Conservation (phyloP, 2,888 invertebrate genomes). For the Eurytoma californica region DNA sequence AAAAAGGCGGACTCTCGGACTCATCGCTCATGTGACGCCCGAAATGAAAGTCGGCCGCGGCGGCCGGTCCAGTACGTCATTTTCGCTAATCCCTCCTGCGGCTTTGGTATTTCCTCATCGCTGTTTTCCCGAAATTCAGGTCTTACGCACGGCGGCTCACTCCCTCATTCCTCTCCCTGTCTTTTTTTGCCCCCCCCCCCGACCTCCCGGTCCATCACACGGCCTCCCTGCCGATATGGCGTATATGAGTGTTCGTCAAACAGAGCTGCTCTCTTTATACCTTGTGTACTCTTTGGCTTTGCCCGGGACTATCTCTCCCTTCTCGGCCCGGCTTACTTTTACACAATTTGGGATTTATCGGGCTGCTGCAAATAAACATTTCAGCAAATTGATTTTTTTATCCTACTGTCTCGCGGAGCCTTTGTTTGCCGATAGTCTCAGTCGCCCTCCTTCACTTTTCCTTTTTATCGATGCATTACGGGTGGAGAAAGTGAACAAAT, state of each 20-base stretch:
- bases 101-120: slow-evolving; percentile 21
- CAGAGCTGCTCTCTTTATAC: slow-evolving; percentile 13
- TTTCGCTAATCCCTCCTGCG: slow-evolving; percentile 13
- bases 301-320: not conserved
- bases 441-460: too few species aligned
- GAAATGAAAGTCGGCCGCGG: slow-evolving; percentile 10
- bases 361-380: not conserved
- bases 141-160: not conserved
- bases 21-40: slow-evolving; percentile 13
- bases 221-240: not conserved
- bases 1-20: not conserved
- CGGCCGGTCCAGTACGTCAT: not conserved
- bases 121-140: slow-evolving; percentile 6
- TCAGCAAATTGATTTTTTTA: not conserved
- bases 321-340: not conserved
- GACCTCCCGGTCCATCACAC: not conserved
- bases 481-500: too few species aligned
- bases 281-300: not conserved
- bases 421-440: too few species aligned
- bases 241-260: slow-evolving; percentile 24
- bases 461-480: too few species aligned
- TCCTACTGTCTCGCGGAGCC: too few species aligned
- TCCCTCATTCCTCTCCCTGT: slow-evolving; percentile 8
- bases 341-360: not conserved
- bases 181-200: not conserved